These are phyloP conservation scores for Thaumetopoea pityocampa DNA, from an alignment of 1,140 invertebrate species.

Conservation along the genomic window DNA sequence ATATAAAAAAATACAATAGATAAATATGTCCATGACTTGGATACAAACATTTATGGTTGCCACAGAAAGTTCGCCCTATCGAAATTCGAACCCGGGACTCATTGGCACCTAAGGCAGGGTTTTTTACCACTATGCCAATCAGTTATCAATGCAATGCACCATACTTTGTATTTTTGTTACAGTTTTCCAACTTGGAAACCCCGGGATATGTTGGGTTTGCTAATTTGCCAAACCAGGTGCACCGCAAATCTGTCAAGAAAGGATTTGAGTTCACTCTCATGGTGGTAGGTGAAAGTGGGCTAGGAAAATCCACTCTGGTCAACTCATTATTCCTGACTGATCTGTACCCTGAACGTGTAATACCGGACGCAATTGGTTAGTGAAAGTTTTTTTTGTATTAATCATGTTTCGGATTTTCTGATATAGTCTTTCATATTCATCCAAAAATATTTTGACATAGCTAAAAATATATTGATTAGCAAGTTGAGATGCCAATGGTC, in stretches of 20 bases:
- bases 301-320: constrained; percentile 98
- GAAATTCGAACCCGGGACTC: background rate
- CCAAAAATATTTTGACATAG: too few relatives aligned
- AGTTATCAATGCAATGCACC: background rate
- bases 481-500: too few relatives aligned
- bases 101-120: background rate
- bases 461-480: too few relatives aligned
- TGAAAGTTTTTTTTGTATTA: background rate
- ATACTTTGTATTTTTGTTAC: constrained; percentile 25
- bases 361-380: constrained; percentile 90
- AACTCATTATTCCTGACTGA: constrained; percentile 99
- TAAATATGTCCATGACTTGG: too few relatives aligned
- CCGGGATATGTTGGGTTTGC: constrained; percentile 95
- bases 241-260: constrained; percentile 97
- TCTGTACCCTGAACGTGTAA: constrained; percentile 91
- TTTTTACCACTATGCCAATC: background rate
- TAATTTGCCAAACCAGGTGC: constrained; percentile 97
- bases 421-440: too few relatives aligned
- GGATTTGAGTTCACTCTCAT: constrained; percentile 99
- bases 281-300: constrained; percentile 97
- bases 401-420: too few relatives aligned
- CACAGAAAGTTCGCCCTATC: too few relatives aligned
- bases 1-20: too few relatives aligned
- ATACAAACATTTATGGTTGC: too few relatives aligned
- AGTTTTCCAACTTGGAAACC: constrained; percentile 89